Conservation (phyloP, 2,888 invertebrate genomes). For the Stenodema calcarata region DNA sequence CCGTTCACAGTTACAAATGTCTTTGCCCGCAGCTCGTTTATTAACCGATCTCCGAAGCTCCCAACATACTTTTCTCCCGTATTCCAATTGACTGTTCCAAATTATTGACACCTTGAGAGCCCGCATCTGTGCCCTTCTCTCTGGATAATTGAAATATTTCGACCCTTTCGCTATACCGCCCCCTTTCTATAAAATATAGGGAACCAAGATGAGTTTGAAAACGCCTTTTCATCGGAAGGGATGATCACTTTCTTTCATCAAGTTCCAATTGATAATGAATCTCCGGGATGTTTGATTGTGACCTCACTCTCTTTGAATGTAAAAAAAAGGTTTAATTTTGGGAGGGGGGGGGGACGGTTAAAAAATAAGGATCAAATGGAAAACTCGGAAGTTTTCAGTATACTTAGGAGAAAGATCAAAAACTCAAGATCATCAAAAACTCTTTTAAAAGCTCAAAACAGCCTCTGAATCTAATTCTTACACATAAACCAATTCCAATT, state of each 20-base stretch:
- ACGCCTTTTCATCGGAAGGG: not conserved
- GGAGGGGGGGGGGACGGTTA: no score
- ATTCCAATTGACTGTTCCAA: not conserved
- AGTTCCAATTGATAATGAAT: not conserved
- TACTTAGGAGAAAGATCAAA: no score
- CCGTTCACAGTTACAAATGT: not conserved
- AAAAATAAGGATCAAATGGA: no score
- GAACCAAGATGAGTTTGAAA: not conserved
- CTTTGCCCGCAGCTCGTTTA: conserved; percentile 15
- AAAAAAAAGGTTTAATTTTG: not conserved
- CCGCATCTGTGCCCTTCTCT: conserved; percentile 22
- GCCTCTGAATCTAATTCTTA: no score
- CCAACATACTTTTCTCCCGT: not conserved
- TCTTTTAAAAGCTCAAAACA: no score
- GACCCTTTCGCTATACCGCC: not conserved
- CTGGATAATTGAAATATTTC: conserved; percentile 27
- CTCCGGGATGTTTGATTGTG: not conserved
- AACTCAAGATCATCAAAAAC: no score
- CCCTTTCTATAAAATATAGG: not conserved
- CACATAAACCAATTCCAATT: no score
- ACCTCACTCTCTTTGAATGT: not conserved
- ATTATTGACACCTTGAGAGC: conserved; percentile 21
- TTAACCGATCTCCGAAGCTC: conserved; percentile 10
- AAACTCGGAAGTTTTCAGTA: no score
- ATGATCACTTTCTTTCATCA: not conserved